Evolutionary conservation across 2,888 invertebrate genomes (phyloP), one percentile per base, ranked within the genome.

Genomic region (Notocelia uddmanniana): DNA sequence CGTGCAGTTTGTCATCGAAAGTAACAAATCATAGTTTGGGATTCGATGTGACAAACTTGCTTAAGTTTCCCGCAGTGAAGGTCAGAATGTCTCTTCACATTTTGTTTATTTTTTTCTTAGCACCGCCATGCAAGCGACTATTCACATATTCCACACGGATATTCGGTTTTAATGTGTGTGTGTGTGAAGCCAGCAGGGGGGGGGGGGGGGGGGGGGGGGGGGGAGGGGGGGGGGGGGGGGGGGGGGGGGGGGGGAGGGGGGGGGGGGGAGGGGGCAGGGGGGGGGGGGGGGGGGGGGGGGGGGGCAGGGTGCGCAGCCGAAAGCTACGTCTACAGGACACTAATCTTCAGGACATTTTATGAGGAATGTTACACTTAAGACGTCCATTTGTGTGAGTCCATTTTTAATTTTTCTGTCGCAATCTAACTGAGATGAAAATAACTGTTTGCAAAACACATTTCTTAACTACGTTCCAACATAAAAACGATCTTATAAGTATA

Each of bases 91-190:
- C 62, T 59, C 23, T 31, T 26, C 13, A 2, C 18, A 19, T 50
- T 50, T 21, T 64, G 64, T 64, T 64, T 52, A 52, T 52, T 52
- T 63, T 64, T 54, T 64, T 37, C 52, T 66, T 66, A 71, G 21
- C 70, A 66, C 41, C 50, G 54, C 34, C 23, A 62, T 62, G 67
- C 59, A 54, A 59, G 54, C 69, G 31, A 31, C 67, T 60, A 57
- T 68, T 72, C 67, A 72, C 72, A 55, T 66, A 62, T 64, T 48
- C 60, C 60, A 41, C 66, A 45, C 57, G 34, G 69, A 34, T 45
- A 54, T 60, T 45, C 48, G n/a, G 19, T 60, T 60, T 55, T 79
- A 78, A 78, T 75, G 73, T 73, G 52, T 76, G 76, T 73, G 79
- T 79, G 78, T n/a, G n/a, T n/a, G n/a, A n/a, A n/a, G n/a, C n/a